phyloP scores from a whole-genome alignment of 2,797 vertebrate species.

The Takifugu ocellatus region DNA sequence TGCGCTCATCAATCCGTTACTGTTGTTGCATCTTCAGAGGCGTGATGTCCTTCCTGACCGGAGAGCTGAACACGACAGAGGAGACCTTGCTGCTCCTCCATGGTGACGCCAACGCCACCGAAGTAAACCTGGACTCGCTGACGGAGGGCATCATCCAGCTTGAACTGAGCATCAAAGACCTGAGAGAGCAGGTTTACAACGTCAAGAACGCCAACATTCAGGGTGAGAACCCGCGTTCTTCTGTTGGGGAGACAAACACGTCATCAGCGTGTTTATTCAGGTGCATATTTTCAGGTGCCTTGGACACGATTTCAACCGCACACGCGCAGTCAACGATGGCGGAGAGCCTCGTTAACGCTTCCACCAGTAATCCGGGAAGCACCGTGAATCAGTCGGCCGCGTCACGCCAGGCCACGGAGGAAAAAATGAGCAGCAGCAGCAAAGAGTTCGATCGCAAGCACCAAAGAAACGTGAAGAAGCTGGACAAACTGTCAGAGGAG shows the following conservation, averaged over 20 bases:
- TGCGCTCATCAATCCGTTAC: conserved; percentile 1
- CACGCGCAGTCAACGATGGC: conserved; percentile 81
- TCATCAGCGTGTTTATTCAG: neutral
- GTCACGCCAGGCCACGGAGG: conserved; percentile 76
- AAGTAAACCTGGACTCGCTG: conserved; percentile 65
- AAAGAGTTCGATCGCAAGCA: conserved; percentile 82
- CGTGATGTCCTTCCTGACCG: conserved; percentile 78
- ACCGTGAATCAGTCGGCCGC: conserved; percentile 73
- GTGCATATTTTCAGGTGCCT: conserved; percentile 77
- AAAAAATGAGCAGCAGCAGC: conserved; percentile 73
- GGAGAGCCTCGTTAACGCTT: conserved; percentile 76
- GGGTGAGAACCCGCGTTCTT: conserved; percentile 70
- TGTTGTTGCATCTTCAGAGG: conserved; percentile 70
- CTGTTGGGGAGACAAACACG: neutral
- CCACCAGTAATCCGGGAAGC: conserved; percentile 73
- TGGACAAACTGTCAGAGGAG: conserved; percentile 84
- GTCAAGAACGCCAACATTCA: conserved; percentile 91
- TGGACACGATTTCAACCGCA: conserved; percentile 85
- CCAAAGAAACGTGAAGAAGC: conserved; percentile 78
- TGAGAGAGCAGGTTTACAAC: conserved; percentile 81
- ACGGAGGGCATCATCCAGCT: conserved; percentile 76
- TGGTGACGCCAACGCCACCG: conserved; percentile 68
- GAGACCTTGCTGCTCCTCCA: conserved; percentile 66
- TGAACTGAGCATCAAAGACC: conserved; percentile 73
- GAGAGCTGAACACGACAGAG: conserved; percentile 79